Conservation (phyloP, 2,113 vertebrate species). For the Rissa tridactyla region DNA sequence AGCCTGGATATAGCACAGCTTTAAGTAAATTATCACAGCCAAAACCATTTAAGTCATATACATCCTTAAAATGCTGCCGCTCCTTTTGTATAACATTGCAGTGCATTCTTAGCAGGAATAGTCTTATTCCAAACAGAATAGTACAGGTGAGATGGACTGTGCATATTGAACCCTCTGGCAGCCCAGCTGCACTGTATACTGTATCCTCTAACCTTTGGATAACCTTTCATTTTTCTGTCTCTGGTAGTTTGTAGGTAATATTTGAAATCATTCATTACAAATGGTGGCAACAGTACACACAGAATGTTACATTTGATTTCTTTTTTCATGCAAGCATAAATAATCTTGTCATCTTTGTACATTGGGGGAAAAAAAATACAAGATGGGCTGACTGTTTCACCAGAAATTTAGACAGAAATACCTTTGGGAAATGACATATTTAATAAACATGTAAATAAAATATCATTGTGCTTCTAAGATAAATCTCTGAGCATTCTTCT, state of each 20-base stretch:
- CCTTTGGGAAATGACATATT: background rate
- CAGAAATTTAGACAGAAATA: background rate
- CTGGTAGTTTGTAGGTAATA: background rate
- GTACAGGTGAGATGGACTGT: background rate
- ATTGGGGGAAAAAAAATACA: background rate
- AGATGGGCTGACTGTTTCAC: background rate
- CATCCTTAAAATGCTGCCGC: background rate
- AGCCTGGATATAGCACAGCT: background rate
- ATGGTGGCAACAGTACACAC: background rate
- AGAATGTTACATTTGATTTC: background rate
- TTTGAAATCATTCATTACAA: background rate
- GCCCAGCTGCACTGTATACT: background rate
- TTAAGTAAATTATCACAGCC: background rate
- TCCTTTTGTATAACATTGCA: background rate
- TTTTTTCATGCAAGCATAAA: background rate
- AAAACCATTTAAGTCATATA: background rate
- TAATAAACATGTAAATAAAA: background rate
- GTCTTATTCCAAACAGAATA: background rate
- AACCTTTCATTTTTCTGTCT: background rate
- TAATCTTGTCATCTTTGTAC: background rate
- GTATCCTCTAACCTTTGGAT: background rate
- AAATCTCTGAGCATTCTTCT: background rate
- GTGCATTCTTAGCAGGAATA: background rate
- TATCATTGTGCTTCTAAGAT: background rate
- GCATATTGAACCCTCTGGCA: background rate